Evolutionary conservation across 2,888 invertebrate species (phyloP), one percentile per base, ranked within the genome.

Genomic region (Diaprepes abbreviatus): DNA sequence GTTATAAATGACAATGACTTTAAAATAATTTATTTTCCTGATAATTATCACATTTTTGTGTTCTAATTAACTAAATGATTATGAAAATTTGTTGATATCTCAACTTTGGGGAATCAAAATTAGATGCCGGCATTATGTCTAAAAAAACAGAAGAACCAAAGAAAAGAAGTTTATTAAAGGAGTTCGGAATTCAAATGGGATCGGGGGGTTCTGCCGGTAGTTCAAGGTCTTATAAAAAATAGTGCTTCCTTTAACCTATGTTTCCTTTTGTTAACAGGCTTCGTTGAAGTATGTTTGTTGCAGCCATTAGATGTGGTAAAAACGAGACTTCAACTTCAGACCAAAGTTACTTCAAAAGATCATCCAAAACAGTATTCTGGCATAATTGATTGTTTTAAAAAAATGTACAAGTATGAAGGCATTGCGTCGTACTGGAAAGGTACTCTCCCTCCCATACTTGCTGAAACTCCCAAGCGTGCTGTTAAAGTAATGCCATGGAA

Each of bases 241-340:
- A 2, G n/a, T n/a, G 10, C n/a, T 35, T 1, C 10, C n/a, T 10
- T 35, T 35, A 28, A 21, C 3, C n/a, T 5, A 1, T 24, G 12
- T 7, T 57, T 14, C 1, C 10, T 36, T 38, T 21, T 43, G 33
- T 33, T 21, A 21, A 6, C 74, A 88, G 92, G 92, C 36, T 96
- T 97, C 84, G 90, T 96, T 54, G 97, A 97, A 88, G 95, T 97
- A 71, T 95, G 94, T 82, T 91, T 97, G 57, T 97, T 97, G 97
- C 97, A 97, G 85, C 97, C 97, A 0, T 85, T 97, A 81, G 97
- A 97, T 85, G 87, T 97, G 69, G 91, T 97, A 1, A 97, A 97
- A 86, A 97, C 97, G 1, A 88, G 97, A 76, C 88, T 94, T 75
- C 95, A 95, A 84, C 85, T 95, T 54, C 93, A 94, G 83, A 85